Evolutionary conservation across 2,888 invertebrate genomes (phyloP), one percentile per base, ranked within the genome.

Genomic region (Operophtera brumata): DNA sequence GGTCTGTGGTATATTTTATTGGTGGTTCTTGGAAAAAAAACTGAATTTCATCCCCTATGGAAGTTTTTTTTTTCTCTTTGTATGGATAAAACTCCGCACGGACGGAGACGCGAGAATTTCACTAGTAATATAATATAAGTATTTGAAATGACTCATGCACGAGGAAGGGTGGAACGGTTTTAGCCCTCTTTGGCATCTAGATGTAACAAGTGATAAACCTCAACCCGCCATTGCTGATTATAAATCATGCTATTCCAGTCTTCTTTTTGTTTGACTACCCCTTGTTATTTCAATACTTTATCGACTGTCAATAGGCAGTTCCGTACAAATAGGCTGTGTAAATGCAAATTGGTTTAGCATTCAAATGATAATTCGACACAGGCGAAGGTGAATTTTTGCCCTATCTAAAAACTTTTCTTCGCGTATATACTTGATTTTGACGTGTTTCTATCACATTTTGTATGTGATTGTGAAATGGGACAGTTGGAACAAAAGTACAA

Each of bases 261-360:
- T 36, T 7, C 6, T 36, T 12, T 13, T 36, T 7, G 36, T 36
- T 36, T 12, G 9, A 13, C 13, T 32, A 11, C n/a, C 32, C 32
- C 43, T 11, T 32, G 20, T 43, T 43, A 49, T 40, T 30, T 55
- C 46, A 50, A 55, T 50, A 49, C 41, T 50, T 49, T 46, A 55
- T 54, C 30, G 36, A 54, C 54, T 44, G 39, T 57, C 58, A 61
- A 52, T 70, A 66, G 67, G 69, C 45, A 53, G 71, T 75, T 67
- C 62, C 67, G 59, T 65, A 71, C 72, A 70, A 78, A 84, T 82
- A 77, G 75, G 72, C 73, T 73, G 71, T 74, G 80, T 77, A 83
- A 80, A 78, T 77, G 77, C 72, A 78, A 83, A 84, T 84, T 82
- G 82, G 83, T 84, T 82, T 81, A 76, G 73, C 77, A 86, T 86